These are phyloP conservation scores for Drosophila mimica DNA, from an alignment of 2,888 invertebrate genomes.

Conservation along the genomic window DNA sequence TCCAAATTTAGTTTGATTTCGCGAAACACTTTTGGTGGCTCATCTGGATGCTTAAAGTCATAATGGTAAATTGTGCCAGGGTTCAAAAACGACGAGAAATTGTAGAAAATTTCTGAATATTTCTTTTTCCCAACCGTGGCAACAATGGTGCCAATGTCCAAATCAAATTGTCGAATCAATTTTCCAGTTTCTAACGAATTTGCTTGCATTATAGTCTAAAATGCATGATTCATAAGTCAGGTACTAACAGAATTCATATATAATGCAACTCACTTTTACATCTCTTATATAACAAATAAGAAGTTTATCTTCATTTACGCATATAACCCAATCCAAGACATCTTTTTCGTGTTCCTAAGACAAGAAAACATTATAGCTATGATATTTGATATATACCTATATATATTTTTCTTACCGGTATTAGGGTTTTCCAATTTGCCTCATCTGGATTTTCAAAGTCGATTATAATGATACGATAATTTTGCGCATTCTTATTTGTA, in stretches of 20 bases:
- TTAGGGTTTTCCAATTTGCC: slow-evolving; percentile 93
- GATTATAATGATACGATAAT: slow-evolving; percentile 94
- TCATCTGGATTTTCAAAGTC: slow-evolving; percentile 90
- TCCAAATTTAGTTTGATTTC: slow-evolving; percentile 93
- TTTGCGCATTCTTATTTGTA: slow-evolving; percentile 97
- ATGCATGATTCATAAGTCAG: neutral
- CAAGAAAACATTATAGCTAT: neutral
- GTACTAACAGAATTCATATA: fast-evolving
- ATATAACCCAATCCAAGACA: slow-evolving; percentile 95
- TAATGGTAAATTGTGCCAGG: slow-evolving; percentile 94
- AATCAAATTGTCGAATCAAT: slow-evolving; percentile 89
- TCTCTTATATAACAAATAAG: slow-evolving; percentile 95
- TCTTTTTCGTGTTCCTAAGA: slow-evolving; percentile 91
- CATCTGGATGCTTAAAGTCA: slow-evolving; percentile 89
- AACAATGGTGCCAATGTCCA: slow-evolving; percentile 94
- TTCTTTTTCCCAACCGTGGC: slow-evolving; percentile 94
- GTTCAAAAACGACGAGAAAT: slow-evolving; percentile 96
- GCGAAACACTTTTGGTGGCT: slow-evolving; percentile 90
- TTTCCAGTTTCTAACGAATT: slow-evolving; percentile 91
- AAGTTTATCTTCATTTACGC: slow-evolving; percentile 94
- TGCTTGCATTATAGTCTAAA: slow-evolving; percentile 93
- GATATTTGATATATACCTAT: neutral
- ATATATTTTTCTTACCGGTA: slow-evolving; percentile 86
- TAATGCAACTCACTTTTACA: slow-evolving; percentile 91
- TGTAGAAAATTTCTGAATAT: slow-evolving; percentile 95